Evolutionary conservation across 92 coral and sea anemone genomes (phyloP).

Genomic region (Metridium senile): DNA sequence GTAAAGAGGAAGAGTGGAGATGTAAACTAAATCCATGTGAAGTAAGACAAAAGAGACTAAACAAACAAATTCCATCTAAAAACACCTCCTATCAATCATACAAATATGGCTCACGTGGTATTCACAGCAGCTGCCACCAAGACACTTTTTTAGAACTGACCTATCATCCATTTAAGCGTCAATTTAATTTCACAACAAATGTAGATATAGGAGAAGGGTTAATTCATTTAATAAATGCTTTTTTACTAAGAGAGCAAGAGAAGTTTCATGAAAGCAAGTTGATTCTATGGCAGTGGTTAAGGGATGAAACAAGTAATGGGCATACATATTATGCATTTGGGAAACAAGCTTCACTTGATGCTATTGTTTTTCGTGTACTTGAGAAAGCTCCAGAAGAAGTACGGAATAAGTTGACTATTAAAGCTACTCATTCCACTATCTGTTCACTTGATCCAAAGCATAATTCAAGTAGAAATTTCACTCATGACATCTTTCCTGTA

Average conservation of each 20-base stretch:
- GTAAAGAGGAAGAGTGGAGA: slow-evolving; percentile 51
- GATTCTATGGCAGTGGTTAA: slow-evolving; percentile 51
- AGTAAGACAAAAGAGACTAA: slow-evolving; percentile 20
- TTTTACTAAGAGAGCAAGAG: slow-evolving; percentile 33
- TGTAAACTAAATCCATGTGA: slow-evolving; percentile 54
- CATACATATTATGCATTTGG: slow-evolving; percentile 42
- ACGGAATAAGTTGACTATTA: slow-evolving; percentile 12
- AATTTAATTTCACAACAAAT: slow-evolving; percentile 12
- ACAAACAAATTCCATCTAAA: neutral
- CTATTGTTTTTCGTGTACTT: slow-evolving; percentile 26
- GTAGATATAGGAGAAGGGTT: slow-evolving; percentile 24
- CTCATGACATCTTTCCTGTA: neutral
- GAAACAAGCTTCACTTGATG: slow-evolving; percentile 35
- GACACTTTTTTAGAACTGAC: slow-evolving; percentile 49
- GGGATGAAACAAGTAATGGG: slow-evolving; percentile 46
- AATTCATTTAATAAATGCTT: slow-evolving; percentile 15
- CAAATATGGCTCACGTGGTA: slow-evolving; percentile 38
- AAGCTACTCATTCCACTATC: slow-evolving; percentile 22
- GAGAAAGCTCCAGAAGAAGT: slow-evolving; percentile 17
- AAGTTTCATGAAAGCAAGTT: slow-evolving; percentile 39
- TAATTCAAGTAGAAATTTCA: neutral
- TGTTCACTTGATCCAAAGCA: slow-evolving; percentile 10
- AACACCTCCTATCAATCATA: slow-evolving; percentile 27
- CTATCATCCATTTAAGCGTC: slow-evolving; percentile 46
- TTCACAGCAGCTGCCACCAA: slow-evolving; percentile 59